phyloP scores from a whole-genome alignment of 2,888 invertebrate genomes.

The Eledona agricola region DNA sequence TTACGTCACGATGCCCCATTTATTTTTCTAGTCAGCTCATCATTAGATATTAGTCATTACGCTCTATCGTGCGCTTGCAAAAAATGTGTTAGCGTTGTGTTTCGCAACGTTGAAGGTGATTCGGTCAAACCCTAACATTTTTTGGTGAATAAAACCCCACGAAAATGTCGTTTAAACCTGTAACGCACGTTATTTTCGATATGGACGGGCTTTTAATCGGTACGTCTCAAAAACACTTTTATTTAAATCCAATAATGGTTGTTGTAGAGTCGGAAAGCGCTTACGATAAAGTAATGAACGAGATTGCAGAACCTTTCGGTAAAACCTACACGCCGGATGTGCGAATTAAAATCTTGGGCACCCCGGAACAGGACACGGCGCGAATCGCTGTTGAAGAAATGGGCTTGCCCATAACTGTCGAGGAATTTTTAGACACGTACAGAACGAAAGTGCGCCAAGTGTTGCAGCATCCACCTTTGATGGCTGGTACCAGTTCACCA shows the following conservation, averaged over 20 bases:
- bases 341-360: slow-evolving; percentile 66
- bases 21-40: slow-evolving; percentile 4
- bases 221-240: no score
- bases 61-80: slow-evolving; percentile 8
- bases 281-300: slow-evolving; percentile 78
- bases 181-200: slow-evolving; percentile 82
- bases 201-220: slow-evolving; percentile 73
- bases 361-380: slow-evolving; percentile 65
- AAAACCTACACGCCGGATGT: slow-evolving; percentile 80
- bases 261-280: slow-evolving; percentile 80
- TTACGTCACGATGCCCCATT: slow-evolving; percentile 23
- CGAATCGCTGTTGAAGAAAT: slow-evolving; percentile 66
- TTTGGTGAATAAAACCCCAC: slow-evolving; percentile 4
- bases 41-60: slow-evolving; percentile 13
- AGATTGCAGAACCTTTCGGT: slow-evolving; percentile 75
- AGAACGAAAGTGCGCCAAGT: slow-evolving; percentile 61
- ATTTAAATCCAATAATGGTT: no score
- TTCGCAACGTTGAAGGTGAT: slow-evolving; percentile 9
- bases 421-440: slow-evolving; percentile 68
- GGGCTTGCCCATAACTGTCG: slow-evolving; percentile 69
- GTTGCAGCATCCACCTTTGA: slow-evolving; percentile 67
- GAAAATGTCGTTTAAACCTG: slow-evolving; percentile 64
- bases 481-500: slow-evolving; percentile 64
- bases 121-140: slow-evolving; percentile 1
- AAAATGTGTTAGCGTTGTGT: background rate